Percentiles rank a stretch among this genome's conserved stretches.
phyloP scores from a whole-genome alignment of 53 echinoderm and acorn worm genomes.

The Paracentrotus lividus region DNA sequence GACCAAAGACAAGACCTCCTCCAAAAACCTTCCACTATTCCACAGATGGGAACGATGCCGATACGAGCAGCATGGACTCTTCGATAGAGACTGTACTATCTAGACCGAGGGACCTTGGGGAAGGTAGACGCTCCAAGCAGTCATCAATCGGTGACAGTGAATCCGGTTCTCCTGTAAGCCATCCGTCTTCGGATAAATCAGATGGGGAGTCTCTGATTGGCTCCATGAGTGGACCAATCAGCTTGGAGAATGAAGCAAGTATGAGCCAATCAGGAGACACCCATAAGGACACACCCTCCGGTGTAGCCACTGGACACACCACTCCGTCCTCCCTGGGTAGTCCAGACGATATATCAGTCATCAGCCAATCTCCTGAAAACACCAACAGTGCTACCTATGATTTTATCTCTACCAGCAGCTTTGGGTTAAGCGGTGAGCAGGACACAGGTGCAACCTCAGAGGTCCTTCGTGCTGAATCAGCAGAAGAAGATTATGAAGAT shows the following conservation, averaged over 20 bases:
- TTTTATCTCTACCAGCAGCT: slow-evolving; percentile 55
- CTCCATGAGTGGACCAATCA: neutral
- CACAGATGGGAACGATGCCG: neutral
- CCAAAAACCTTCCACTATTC: neutral
- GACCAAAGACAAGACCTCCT: slow-evolving; percentile 9
- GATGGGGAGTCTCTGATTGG: slow-evolving; percentile 25
- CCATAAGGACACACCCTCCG: neutral
- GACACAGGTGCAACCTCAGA: neutral
- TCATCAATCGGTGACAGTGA: neutral
- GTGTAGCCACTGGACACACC: neutral
- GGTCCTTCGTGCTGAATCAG: neutral
- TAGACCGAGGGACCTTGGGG: neutral
- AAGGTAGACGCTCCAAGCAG: neutral
- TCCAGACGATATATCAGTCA: slow-evolving; percentile 50
- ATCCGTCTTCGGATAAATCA: slow-evolving; percentile 31
- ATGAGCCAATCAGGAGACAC: neutral
- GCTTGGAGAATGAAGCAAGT: neutral
- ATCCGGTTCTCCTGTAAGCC: slow-evolving; percentile 17
- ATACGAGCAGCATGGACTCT: slow-evolving; percentile 40
- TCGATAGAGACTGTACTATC: neutral
- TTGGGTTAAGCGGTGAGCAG: neutral
- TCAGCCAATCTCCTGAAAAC: slow-evolving; percentile 58
- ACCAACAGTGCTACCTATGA: slow-evolving; percentile 64
- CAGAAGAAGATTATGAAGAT: slow-evolving; percentile 46
- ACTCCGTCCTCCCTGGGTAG: slow-evolving; percentile 29